Base-by-base conservation (phyloP, 2,888 invertebrate genomes). In the Drosophila mimica region DNA sequence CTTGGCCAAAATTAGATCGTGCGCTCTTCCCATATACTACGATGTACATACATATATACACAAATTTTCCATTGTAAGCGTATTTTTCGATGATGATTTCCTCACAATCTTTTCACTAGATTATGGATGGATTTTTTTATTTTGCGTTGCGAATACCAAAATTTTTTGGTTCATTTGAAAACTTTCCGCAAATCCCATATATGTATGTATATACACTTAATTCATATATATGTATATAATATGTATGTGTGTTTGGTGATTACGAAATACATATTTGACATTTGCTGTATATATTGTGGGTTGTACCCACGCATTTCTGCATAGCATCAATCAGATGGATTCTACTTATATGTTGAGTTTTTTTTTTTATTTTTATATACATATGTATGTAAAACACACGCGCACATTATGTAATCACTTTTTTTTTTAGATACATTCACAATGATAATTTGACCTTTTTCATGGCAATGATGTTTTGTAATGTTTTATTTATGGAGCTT, bases 1-100 rank as follows among this genome's bases (percentile, higher is more conserved):
- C 84, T 92, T 88, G 79, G 91, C 92, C 92, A 92, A 92, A 92
- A 91, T 92, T 92, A 92, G 92, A 91, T 75, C 87, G 88, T 84
- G 82, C 85, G 76, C 71, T 76, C 66, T 62, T 49, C 13, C 36
- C 40, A 43, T 33, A 43, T 57, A 57, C 57, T 40, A 31, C n/a
- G 13, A 52, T 49, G 63, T 49, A 72, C 51, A 75, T 33, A 36
- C 5, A 48, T 43, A 46, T 46, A 70, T 57, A 70, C 56, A 70
- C 59, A 79, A 57, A 62, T 61, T 79, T 74, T 83, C 65, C 82
- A 69, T 71, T 75, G 36, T 20, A 53, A 36, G 40, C 36, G 33
- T 69, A 38, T 71, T 73, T 57, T 48, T 30, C 48, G 38, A 52
- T 68, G 28, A 28, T 56, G 53, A 79, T 60, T 71, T 60, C 67